A percentile compares a stretch with the other conserved stretches of the same genome.
These are phyloP conservation scores for Elachura formosa DNA, from an alignment of 2,113 vertebrate species.

Conservation along the genomic window DNA sequence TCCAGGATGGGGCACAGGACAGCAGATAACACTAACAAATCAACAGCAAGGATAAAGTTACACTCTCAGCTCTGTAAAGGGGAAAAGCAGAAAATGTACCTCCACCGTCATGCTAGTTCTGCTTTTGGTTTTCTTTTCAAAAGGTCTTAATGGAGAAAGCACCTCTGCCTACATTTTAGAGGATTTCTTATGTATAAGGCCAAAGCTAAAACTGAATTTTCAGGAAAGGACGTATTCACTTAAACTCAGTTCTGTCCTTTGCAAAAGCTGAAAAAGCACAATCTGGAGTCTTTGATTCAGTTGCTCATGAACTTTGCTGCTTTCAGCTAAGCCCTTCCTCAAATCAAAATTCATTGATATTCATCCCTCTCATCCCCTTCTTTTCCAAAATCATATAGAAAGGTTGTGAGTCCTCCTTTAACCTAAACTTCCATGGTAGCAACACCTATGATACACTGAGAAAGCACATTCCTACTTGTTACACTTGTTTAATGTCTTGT, in stretches of 20 bases:
- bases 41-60: too few species aligned
- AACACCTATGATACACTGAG: neutral
- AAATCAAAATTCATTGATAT: neutral
- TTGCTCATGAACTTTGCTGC: neutral
- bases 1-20: too few species aligned
- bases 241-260: neutral
- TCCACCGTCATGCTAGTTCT: neutral
- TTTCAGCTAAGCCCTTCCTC: neutral
- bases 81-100: too few species aligned
- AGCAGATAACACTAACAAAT: too few species aligned
- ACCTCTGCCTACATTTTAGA: neutral
- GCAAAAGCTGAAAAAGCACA: neutral
- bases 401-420: neutral
- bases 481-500: constrained; percentile 8
- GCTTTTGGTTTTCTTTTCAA: neutral
- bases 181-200: neutral
- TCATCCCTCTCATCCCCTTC: neutral
- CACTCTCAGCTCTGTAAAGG: too few species aligned
- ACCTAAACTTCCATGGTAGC: neutral
- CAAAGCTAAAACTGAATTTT: neutral
- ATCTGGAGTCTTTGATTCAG: neutral
- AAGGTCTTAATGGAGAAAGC: neutral
- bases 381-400: neutral
- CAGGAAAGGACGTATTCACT: neutral
- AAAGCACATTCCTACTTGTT: neutral